Base-by-base conservation (phyloP, 2,888 invertebrate species). In the Lasioglossum vierecki region DNA sequence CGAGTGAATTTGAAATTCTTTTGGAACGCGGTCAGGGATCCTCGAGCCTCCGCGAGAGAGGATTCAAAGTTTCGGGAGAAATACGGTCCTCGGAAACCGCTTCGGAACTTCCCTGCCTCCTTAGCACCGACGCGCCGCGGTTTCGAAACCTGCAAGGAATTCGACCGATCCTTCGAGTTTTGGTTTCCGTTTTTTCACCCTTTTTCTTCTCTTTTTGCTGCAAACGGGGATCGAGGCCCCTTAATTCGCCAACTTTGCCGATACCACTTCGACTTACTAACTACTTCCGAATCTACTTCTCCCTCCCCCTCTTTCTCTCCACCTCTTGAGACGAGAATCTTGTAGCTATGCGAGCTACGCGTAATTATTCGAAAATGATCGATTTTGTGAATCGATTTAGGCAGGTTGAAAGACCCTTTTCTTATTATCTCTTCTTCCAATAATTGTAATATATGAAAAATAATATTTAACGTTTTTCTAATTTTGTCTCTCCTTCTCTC, bases 11-110 rank as follows among this genome's bases (percentile, higher is more conserved):
- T 49, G 71, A 72, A 79, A 84, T 84, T 84, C 57, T 71, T 77
- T n/a, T 30, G 39, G 74, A 83, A 78, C 74, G 71, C 57, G 78
- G 53, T 39, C 78, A 35, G 77, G 30, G 57, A 53, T 74, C 44
- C 82, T 46, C 41, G 83, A 74, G 82, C 60, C 73, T 57, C 66
- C 41, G n/a, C 53, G 75, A 78, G 84, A 53, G 53, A 53, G 53
- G 78, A 84, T 78, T 74, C 30, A 75, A 66, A 84, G 84, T 84
- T 72, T 79, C 57, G 71, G 15, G 84, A 71, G 84, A 76, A 84
- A 84, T 75, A 66, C 84, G 71, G 41, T 60, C 57, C 49, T 70
- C 46, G 70, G 53, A 74, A 70, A 22, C n/a, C 78, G 77, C 72
- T 79, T 39, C 39, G 63, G 46, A 79, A 79, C 57, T 60, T 68